A percentile compares a stretch with the other conserved stretches of the same genome.
Conservation (phyloP, 2,113 vertebrate genomes). For the Leucoraja erinaceus region DNA sequence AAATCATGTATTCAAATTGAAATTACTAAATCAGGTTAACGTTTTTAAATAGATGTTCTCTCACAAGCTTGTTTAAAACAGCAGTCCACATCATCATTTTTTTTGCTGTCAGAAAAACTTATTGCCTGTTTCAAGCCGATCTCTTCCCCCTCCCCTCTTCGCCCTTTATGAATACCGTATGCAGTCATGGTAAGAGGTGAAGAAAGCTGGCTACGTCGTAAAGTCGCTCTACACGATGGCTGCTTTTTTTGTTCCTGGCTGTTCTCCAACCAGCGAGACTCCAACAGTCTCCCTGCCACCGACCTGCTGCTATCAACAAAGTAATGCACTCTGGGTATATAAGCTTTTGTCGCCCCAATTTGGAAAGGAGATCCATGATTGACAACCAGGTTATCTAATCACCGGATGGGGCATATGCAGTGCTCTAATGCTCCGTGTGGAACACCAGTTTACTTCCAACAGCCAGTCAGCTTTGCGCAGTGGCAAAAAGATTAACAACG, state of each 20-base stretch:
- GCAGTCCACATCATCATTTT: no score
- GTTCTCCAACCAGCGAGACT: not conserved
- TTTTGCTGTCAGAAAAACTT: not conserved
- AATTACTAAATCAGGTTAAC: not conserved
- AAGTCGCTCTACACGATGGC: not conserved
- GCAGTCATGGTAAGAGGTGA: not conserved
- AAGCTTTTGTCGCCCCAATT: not conserved
- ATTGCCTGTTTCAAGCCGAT: not conserved
- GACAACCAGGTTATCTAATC: not conserved
- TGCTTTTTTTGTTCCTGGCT: not conserved
- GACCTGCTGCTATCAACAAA: not conserved
- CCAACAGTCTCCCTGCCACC: not conserved
- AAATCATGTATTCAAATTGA: no score
- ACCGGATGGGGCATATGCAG: no score
- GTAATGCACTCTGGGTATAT: not conserved
- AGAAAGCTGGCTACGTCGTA: not conserved
- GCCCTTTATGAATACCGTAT: not conserved
- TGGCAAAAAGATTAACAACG: not conserved
- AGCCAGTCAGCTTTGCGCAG: not conserved
- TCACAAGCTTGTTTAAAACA: no score
- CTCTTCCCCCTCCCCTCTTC: not conserved
- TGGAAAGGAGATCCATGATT: not conserved
- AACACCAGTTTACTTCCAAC: not conserved
- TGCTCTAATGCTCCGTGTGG: not conserved
- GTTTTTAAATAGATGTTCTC: not conserved